phyloP scores from a whole-genome alignment of 1,140 invertebrate species.

The Dufourea novaeangliae region DNA sequence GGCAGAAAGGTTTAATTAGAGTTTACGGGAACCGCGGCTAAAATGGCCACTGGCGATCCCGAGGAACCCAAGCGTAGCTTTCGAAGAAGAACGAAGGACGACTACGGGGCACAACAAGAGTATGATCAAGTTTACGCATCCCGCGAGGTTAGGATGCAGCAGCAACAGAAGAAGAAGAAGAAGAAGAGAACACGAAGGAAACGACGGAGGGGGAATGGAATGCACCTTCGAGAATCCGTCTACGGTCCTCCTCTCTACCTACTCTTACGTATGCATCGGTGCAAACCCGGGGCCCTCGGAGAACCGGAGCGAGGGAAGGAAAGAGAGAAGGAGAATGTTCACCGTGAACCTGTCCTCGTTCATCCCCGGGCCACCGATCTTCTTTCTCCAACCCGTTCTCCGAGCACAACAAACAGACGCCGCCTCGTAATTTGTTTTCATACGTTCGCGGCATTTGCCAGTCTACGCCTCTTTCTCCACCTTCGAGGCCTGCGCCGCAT shows the following conservation, averaged over 20 bases:
- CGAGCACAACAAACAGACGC: slow-evolving; percentile 78
- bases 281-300: slow-evolving; percentile 39
- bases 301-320: slow-evolving; percentile 42
- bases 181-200: slow-evolving; percentile 39
- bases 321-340: slow-evolving; percentile 52
- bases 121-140: slow-evolving; percentile 47
- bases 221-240: slow-evolving; percentile 71
- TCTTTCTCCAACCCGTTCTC: slow-evolving; percentile 37
- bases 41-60: background rate
- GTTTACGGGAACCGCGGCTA: background rate
- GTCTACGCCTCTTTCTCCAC: slow-evolving; percentile 72
- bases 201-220: slow-evolving; percentile 67
- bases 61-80: background rate
- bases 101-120: slow-evolving; percentile 18
- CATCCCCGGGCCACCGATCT: background rate
- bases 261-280: slow-evolving; percentile 59
- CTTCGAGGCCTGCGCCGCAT: slow-evolving; percentile 35
- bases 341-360: slow-evolving; percentile 6
- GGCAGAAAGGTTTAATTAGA: background rate
- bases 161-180: slow-evolving; percentile 38
- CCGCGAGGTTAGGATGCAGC: slow-evolving; percentile 28
- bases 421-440: slow-evolving; percentile 81
- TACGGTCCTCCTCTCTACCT: slow-evolving; percentile 61
- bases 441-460: slow-evolving; percentile 76
- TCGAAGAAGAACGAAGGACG: background rate